Conservation (phyloP, 2,113 vertebrate species). For the Trochalopteron elliotii region DNA sequence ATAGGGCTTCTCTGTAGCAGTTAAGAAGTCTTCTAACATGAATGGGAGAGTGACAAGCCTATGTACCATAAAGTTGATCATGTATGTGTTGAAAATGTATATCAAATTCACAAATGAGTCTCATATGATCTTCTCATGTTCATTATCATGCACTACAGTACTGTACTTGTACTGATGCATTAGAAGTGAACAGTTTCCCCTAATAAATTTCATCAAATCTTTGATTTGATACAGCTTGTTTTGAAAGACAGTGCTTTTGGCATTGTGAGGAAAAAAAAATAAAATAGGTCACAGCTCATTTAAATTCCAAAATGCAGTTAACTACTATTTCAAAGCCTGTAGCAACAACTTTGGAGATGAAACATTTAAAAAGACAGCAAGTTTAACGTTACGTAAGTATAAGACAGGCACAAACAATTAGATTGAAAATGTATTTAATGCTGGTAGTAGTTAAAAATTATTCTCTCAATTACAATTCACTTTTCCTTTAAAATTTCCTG, state of each 20-base stretch:
- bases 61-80: neutral
- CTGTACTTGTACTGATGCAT: neutral
- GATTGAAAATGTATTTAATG: neutral
- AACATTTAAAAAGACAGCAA: neutral
- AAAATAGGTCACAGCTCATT: slow-evolving; percentile 31
- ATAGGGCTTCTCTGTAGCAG: neutral
- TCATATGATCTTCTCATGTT: neutral
- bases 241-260: slow-evolving; percentile 8
- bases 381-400: neutral
- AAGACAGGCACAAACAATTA: neutral
- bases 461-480: neutral
- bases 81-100: accelerated
- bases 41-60: neutral
- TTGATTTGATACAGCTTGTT: neutral
- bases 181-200: neutral
- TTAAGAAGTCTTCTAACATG: neutral
- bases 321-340: slow-evolving; percentile 30
- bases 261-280: neutral
- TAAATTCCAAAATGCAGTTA: slow-evolving; percentile 36
- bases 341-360: slow-evolving; percentile 25
- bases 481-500: neutral
- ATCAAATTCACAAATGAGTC: neutral
- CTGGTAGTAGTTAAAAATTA: neutral
- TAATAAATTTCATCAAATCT: neutral
- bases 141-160: neutral